A percentile compares a stretch with the other conserved stretches of the same genome.
Conservation (phyloP, 2,888 invertebrate genomes). For the Escarpia spicata region DNA sequence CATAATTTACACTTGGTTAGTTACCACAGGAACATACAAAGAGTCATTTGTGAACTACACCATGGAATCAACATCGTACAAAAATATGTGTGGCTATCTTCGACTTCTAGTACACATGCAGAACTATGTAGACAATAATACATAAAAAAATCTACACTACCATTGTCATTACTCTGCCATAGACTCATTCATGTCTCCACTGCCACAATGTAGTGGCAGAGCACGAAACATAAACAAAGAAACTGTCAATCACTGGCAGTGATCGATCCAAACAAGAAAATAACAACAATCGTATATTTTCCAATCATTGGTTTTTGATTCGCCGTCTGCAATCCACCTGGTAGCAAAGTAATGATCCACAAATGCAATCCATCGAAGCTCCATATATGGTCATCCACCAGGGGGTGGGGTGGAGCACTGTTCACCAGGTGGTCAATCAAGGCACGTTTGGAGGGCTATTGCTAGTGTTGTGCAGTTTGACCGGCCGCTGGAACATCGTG, state of each 20-base stretch:
- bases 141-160: neutral
- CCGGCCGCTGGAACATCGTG: neutral
- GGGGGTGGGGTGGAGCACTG: neutral
- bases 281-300: neutral
- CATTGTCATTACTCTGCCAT: neutral
- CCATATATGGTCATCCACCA: no score
- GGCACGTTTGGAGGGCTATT: neutral
- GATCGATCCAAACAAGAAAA: neutral
- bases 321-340: neutral
- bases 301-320: no score
- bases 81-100: neutral
- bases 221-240: neutral
- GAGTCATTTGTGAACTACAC: neutral
- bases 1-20: neutral
- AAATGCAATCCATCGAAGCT: neutral
- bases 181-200: neutral
- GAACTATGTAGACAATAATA: neutral
- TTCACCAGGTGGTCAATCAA: neutral
- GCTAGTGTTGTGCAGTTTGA: neutral
- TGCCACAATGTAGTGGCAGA: neutral
- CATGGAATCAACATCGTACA: neutral
- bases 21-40: neutral
- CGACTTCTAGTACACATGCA: neutral
- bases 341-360: neutral
- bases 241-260: conserved; percentile 1